phyloP scores from a whole-genome alignment of 2,888 invertebrate species.

The Neuroscelio doddi region DNA sequence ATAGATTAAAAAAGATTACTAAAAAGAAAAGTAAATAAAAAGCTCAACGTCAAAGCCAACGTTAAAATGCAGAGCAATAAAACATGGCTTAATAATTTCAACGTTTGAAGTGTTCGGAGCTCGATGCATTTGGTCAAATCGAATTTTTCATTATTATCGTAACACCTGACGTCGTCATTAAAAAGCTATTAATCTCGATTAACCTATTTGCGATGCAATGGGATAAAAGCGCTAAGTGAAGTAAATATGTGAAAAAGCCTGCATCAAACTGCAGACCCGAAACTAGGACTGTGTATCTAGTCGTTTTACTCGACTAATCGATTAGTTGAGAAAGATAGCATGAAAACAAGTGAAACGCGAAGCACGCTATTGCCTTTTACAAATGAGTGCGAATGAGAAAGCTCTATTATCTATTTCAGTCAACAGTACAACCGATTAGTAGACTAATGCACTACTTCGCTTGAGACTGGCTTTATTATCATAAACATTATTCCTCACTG shows the following conservation, averaged over 20 bases:
- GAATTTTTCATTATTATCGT: constrained; percentile 11
- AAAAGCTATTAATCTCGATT: constrained; percentile 42
- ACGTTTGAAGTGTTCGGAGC: not conserved
- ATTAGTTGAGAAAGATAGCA: constrained; percentile 36
- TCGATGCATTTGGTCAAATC: not conserved
- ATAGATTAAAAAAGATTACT: not conserved
- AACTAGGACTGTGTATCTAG: constrained; percentile 38
- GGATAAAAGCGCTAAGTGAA: constrained; percentile 18
- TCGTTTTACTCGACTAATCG: constrained; percentile 39
- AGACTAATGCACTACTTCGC: constrained; percentile 28
- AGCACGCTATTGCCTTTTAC: constrained; percentile 30
- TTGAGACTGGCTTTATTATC: constrained; percentile 20
- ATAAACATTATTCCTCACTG: constrained; percentile 24
- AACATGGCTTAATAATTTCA: not conserved
- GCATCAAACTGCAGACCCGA: constrained; percentile 34
- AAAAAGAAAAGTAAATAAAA: too few species aligned
- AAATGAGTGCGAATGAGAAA: constrained; percentile 29
- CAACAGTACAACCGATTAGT: constrained; percentile 31
- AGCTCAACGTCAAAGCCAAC: not conserved
- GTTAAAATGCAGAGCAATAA: not conserved
- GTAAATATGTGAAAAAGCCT: constrained; percentile 27
- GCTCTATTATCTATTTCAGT: constrained; percentile 29
- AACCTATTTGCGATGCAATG: constrained; percentile 13
- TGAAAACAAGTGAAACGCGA: constrained; percentile 40
- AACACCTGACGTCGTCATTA: constrained; percentile 39